Evolutionary conservation across 2,113 vertebrate species (phyloP).

Genomic region (Larimichthys crocea): DNA sequence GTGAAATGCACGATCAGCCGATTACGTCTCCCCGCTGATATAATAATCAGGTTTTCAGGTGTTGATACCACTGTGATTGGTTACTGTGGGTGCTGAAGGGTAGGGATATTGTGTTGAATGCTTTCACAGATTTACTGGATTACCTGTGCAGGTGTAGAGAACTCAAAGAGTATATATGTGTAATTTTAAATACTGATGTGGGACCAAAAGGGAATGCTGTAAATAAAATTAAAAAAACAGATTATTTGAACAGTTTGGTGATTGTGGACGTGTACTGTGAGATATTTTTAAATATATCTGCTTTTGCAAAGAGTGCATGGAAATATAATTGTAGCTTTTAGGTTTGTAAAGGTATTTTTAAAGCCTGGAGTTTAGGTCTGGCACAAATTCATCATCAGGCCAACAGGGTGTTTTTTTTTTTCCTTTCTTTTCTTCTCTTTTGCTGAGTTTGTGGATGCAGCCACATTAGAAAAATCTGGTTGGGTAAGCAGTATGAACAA

Average conservation of each 20-base stretch:
- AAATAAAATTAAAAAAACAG: slow-evolving; percentile 58
- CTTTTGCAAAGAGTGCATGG: slow-evolving; percentile 1
- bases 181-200: slow-evolving; percentile 37
- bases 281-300: slow-evolving; percentile 26
- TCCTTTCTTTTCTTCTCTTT: not conserved
- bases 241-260: not conserved
- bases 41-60: not conserved
- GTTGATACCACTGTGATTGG: slow-evolving; percentile 29
- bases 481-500: not conserved
- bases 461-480: not conserved
- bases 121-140: slow-evolving; percentile 25
- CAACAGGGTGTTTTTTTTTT: slow-evolving; percentile 7
- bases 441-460: not conserved
- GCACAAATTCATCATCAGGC: not conserved
- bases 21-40: not conserved
- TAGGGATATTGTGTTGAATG: slow-evolving; percentile 18
- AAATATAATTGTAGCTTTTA: slow-evolving; percentile 36
- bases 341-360: slow-evolving; percentile 19
- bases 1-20: not conserved
- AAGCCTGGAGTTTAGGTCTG: slow-evolving; percentile 26
- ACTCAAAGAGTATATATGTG: slow-evolving; percentile 11
- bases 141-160: slow-evolving; percentile 20
- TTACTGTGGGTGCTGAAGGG: slow-evolving; percentile 34
- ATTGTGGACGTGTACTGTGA: not conserved
- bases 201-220: slow-evolving; percentile 58